Evolutionary conservation across 2,797 vertebrate species (phyloP).

Genomic region (Natrix natrix): DNA sequence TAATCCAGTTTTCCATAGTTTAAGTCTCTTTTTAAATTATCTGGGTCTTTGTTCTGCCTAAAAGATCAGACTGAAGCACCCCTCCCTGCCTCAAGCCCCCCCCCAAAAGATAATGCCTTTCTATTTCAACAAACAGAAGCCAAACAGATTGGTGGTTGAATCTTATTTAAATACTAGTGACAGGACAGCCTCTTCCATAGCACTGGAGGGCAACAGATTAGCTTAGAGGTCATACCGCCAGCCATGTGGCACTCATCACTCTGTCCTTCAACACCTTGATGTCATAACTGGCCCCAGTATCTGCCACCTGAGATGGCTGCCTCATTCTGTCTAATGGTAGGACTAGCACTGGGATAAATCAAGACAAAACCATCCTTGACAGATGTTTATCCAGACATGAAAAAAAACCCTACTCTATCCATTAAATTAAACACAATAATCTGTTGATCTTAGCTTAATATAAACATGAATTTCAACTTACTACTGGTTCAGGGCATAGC

Average conservation of each 20-base stretch:
- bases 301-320: background rate
- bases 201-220: background rate
- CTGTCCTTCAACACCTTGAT: background rate
- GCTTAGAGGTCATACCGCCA: background rate
- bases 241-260: background rate
- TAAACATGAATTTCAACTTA: constrained; percentile 22
- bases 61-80: background rate
- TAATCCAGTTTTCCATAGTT: background rate
- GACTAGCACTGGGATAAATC: background rate
- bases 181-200: background rate
- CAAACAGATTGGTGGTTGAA: background rate
- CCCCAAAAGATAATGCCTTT: background rate
- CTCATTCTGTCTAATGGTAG: background rate
- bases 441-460: constrained; percentile 5
- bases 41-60: background rate
- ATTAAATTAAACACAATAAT: constrained; percentile 22
- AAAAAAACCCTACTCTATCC: background rate
- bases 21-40: background rate
- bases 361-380: constrained; percentile 23
- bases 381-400: constrained; percentile 25
- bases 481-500: constrained; percentile 1
- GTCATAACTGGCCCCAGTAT: background rate
- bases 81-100: background rate
- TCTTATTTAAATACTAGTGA: background rate
- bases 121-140: background rate